A percentile compares a stretch with the other conserved stretches of the same genome.
phyloP scores from a whole-genome alignment of 92 coral and sea anemone genomes.

The Zoanthus solanderi region DNA sequence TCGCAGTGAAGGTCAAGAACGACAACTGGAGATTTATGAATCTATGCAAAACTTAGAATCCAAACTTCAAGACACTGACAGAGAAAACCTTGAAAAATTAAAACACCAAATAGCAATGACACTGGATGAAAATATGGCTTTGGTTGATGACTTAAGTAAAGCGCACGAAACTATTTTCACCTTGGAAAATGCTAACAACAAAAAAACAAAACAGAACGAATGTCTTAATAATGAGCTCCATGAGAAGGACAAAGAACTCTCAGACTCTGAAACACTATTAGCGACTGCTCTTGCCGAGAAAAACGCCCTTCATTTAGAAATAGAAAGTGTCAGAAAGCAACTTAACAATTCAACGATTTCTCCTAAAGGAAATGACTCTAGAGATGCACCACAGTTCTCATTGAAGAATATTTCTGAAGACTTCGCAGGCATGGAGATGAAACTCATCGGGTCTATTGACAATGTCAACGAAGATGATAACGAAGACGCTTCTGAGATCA shows the following conservation, averaged over 20 bases:
- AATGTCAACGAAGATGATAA: neutral
- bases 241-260: constrained; percentile 59
- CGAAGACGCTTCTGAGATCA: constrained; percentile 26
- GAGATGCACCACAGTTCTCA: neutral
- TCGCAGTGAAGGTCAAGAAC: constrained; percentile 64
- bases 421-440: neutral
- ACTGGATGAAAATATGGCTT: constrained; percentile 65
- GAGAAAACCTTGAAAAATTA: constrained; percentile 67
- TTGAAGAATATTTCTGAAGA: neutral
- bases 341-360: neutral
- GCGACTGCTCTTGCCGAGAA: constrained; percentile 52
- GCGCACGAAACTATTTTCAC: constrained; percentile 59
- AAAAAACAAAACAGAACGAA: constrained; percentile 58
- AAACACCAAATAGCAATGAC: constrained; percentile 68
- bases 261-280: constrained; percentile 56
- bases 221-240: constrained; percentile 65
- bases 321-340: constrained; percentile 30
- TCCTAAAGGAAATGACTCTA: constrained; percentile 18
- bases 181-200: constrained; percentile 60
- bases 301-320: constrained; percentile 23
- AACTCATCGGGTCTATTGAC: neutral
- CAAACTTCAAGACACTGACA: constrained; percentile 55
- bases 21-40: constrained; percentile 61
- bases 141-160: constrained; percentile 71
- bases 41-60: constrained; percentile 66